phyloP scores from a whole-genome alignment of 37 sponge, comb jelly and placozoan species.

The Amphimedon queenslandica region DNA sequence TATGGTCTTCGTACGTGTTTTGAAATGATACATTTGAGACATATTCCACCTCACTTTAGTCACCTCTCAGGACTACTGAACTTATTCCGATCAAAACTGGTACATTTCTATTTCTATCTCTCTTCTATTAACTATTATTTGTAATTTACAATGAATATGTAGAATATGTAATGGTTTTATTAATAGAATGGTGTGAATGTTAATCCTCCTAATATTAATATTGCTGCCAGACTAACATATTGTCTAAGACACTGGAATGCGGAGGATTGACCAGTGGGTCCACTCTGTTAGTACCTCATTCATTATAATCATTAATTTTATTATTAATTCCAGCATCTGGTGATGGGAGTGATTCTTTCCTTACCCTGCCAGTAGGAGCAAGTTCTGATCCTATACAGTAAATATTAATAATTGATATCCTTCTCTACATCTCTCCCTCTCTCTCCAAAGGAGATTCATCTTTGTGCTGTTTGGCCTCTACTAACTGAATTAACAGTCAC shows the following conservation, averaged over 20 bases:
- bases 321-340: too few relatives aligned
- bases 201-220: slow-evolving; percentile 33
- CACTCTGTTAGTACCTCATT: slow-evolving; percentile 36
- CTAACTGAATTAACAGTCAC: too few relatives aligned
- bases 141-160: too few relatives aligned
- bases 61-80: slow-evolving; percentile 89
- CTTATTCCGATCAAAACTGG: slow-evolving; percentile 83
- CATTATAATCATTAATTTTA: too few relatives aligned
- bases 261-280: slow-evolving; percentile 64
- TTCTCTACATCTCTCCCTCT: too few relatives aligned
- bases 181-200: not conserved
- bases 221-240: slow-evolving; percentile 67
- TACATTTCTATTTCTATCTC: too few relatives aligned
- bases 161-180: not conserved
- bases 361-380: slow-evolving; percentile 58
- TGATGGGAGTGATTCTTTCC: not conserved
- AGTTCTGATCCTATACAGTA: slow-evolving; percentile 66
- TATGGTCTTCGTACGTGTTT: slow-evolving; percentile 42
- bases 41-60: slow-evolving; percentile 69
- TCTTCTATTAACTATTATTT: too few relatives aligned
- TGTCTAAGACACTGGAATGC: slow-evolving; percentile 61
- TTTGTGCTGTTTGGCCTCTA: too few relatives aligned
- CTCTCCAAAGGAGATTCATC: too few relatives aligned
- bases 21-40: slow-evolving; percentile 72
- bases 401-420: too few relatives aligned